Evolutionary conservation across 1,140 invertebrate genomes (phyloP).

Genomic region (Hormaphis cornu): DNA sequence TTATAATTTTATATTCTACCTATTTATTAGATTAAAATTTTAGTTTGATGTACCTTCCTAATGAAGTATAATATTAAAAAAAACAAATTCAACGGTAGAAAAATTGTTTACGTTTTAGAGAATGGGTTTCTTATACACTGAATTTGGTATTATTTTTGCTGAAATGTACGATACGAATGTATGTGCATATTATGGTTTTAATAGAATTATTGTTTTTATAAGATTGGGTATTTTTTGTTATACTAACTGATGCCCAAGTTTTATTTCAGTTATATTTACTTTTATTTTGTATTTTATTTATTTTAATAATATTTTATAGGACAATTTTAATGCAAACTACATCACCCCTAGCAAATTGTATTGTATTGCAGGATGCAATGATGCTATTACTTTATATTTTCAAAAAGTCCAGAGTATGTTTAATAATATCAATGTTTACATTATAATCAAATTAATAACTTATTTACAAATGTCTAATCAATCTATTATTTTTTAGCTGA

Average conservation of each 20-base stretch:
- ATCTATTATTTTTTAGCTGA: slow-evolving; percentile 46
- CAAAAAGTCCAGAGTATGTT: slow-evolving; percentile 56
- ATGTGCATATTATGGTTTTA: no score
- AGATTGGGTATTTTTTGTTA: no score
- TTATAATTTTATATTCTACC: neutral
- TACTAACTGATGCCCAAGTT: no score
- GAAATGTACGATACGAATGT: no score
- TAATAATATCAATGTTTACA: slow-evolving; percentile 34
- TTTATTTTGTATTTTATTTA: neutral
- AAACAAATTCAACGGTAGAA: no score
- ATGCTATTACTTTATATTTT: slow-evolving; percentile 63
- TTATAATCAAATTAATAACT: neutral
- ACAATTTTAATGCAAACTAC: slow-evolving; percentile 59
- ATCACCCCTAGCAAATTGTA: slow-evolving; percentile 59
- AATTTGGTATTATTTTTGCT: no score
- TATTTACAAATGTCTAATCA: neutral
- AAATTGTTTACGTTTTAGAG: no score
- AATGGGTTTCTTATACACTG: no score
- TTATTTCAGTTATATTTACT: no score
- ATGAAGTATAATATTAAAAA: no score
- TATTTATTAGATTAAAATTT: neutral
- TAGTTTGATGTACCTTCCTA: no score
- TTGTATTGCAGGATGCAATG: slow-evolving; percentile 69
- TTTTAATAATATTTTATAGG: slow-evolving; percentile 37
- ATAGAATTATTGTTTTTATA: no score